phyloP scores from a whole-genome alignment of 2,797 vertebrate species.

The Dendrocincla tyrannina region DNA sequence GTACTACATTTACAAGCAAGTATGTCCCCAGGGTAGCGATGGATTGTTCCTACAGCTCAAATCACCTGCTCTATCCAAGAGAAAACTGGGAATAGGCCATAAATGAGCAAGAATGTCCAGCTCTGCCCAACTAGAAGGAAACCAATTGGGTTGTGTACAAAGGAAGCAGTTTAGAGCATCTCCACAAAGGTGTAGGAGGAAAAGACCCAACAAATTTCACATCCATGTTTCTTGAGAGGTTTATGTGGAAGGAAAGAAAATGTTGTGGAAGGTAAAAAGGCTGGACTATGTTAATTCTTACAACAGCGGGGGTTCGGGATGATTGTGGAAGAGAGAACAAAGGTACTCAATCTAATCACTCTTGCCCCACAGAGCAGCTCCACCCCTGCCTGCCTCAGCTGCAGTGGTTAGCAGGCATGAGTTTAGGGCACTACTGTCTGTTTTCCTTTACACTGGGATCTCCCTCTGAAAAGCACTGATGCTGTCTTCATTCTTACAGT shows the following conservation, averaged over 20 bases:
- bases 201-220: neutral
- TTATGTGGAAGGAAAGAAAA: no score
- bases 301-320: fast-evolving
- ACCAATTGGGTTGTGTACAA: neutral
- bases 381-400: neutral
- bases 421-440: fast-evolving
- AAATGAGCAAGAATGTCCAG: neutral
- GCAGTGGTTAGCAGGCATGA: neutral
- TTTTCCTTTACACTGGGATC: neutral
- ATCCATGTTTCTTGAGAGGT: neutral
- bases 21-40: neutral
- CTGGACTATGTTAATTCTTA: neutral
- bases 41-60: neutral
- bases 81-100: neutral
- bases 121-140: neutral
- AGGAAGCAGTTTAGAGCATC: neutral
- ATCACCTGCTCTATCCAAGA: neutral
- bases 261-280: neutral
- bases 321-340: neutral
- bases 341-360: neutral
- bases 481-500: neutral
- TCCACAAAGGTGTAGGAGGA: neutral
- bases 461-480: neutral
- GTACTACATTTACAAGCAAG: neutral
- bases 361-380: neutral